Base-by-base conservation (phyloP, 2,113 vertebrate species). In the Choloepus hoffmanni region DNA sequence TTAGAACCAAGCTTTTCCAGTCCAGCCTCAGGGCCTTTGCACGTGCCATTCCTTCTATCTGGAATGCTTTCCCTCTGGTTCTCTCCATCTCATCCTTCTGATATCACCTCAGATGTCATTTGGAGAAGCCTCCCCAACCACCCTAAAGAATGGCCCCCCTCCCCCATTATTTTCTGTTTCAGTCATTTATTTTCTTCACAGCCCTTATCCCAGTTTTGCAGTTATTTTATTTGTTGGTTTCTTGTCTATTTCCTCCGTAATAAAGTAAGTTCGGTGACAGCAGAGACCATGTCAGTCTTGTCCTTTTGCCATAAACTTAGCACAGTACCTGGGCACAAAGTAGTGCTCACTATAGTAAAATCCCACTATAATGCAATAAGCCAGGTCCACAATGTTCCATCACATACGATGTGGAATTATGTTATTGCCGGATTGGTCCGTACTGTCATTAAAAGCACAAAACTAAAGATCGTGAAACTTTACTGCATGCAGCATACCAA, bases 181-280 rank as follows among this genome's bases (percentile, higher is more conserved):
- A 55, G 77, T 40, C 23, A 68, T 95, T 55, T 78, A 67, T 79
- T 73, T 92, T 90, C 78, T 83, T 85, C 58, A 55, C 19, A 36
- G 13, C 28, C 45, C 48, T 89, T 36, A 53, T 86, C 78, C 63
- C 82, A 96, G 74, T 62, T 13, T 60, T 77, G 36, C 73, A 84
- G 85, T 85, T 81, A 53, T 77, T 93, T 89, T 85, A 82, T 72
- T 21, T 60, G 58, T 60, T 81, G 73, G 73, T 33, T 92, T 84
- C 23, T 48, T 87, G 33, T 92, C 63, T 83, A 23, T 86, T 90
- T 96, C 72, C 77, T 92, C 90, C 65, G 15, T 58, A 76, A 96
- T 78, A 84, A 94, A 95, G 63, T 73, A 67, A 87, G 26, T 77
- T 85, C 79, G 63, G 55, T 58, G 43, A 94, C 79, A 89, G n/a